Evolutionary conservation across 2,797 vertebrate genomes (phyloP).

Genomic region (Atherinosoma microstoma): DNA sequence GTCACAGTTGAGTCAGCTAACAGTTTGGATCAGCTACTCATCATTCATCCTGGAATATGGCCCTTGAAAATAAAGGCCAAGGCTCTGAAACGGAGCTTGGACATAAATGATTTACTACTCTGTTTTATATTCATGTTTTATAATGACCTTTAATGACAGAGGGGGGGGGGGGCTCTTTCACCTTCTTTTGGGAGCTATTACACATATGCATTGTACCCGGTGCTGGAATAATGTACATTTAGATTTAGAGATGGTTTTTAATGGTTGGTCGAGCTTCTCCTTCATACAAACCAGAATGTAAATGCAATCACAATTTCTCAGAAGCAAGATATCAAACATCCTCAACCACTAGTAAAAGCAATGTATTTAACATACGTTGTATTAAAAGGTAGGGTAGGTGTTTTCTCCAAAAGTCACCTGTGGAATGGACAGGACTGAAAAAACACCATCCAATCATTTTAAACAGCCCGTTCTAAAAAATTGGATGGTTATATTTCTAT

Average conservation of each 20-base stretch:
- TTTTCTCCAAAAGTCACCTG: too few relatives aligned
- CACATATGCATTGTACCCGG: background rate
- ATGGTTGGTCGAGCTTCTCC: background rate
- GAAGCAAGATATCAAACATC: background rate
- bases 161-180: background rate
- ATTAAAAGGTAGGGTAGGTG: background rate
- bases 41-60: constrained; percentile 24
- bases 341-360: background rate
- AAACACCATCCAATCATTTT: too few relatives aligned
- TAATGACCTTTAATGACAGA: constrained; percentile 20
- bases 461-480: too few relatives aligned
- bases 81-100: background rate
- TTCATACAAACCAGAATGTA: background rate
- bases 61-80: constrained; percentile 35
- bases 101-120: constrained; percentile 2
- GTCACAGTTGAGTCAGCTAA: constrained; percentile 46
- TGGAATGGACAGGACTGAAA: too few relatives aligned
- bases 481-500: too few relatives aligned
- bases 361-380: background rate
- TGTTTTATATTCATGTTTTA: constrained; percentile 17
- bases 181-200: constrained; percentile 6
- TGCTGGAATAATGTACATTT: constrained; percentile 5
- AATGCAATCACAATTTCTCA: background rate
- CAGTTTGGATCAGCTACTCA: constrained; percentile 2
- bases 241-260: background rate